Base-by-base conservation (phyloP, 2,797 vertebrate species). In the Neomorphus geoffroyi region DNA sequence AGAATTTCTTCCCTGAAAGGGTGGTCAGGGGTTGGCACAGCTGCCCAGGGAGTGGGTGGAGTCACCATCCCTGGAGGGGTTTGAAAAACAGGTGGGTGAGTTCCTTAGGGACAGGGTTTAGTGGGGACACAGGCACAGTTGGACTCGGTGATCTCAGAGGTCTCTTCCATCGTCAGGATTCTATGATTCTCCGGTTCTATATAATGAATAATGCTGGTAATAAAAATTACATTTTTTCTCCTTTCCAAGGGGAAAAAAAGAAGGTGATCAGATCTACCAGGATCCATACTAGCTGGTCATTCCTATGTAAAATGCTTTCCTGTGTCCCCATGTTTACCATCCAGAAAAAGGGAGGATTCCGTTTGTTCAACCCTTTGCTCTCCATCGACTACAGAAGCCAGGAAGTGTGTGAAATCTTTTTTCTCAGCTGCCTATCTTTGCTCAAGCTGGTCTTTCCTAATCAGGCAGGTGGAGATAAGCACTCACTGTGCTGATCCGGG, bases 301-400 rank as follows among this genome's bases (percentile, higher is more conserved):
- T 88, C 9, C n/a, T 32, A 12, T 4, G 9, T 66, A 66, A 79
- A 91, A 28, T 57, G 24, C 3, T 72, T 82, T 58, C 54, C 8
- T 74, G 6, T 35, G 7, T 67, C 37, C 1, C 1, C 5, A 1
- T 16, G 11, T n/a, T 87, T 3, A 0, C 23, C 10, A 37, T 26
- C 2, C 14, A 61, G 33, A 77, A 39, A n/a, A 89, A 10, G 81
- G 15, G 9, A 66, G 10, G 45, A 28, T 56, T 70, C 70, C 11
- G 5, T 56, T 91, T 72, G 14, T 46, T 88, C 22, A 45, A 3
- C n/a, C 5, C 14, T 80, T 65, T 75, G 18, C 18, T 74, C 27
- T 69, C 19, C 21, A 6, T 45, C 71, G n/a, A 61, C 28, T 39
- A 27, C 10, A 79, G 22, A 90, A 75, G 46, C 6, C 41, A 75